These are phyloP conservation scores for Boulengeromyrus knoepffleri DNA, from an alignment of 2,113 vertebrate species.

Conservation along the genomic window DNA sequence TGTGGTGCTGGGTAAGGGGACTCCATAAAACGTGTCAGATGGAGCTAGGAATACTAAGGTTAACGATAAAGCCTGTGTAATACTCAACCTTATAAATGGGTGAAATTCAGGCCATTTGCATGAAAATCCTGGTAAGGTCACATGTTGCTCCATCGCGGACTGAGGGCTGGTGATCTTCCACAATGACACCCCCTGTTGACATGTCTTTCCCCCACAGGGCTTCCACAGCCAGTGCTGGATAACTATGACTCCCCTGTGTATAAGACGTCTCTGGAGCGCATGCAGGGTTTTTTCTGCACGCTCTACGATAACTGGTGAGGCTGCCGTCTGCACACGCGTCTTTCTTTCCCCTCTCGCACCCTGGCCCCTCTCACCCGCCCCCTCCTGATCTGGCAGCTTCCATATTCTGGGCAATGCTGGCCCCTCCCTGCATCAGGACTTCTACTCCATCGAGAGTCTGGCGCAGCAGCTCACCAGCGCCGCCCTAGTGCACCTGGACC, in stretches of 20 bases:
- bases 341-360: background rate
- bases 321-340: background rate
- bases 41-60: background rate
- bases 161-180: background rate
- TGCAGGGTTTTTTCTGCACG: slow-evolving; percentile 86
- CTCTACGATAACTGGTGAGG: slow-evolving; percentile 90
- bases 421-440: slow-evolving; percentile 82
- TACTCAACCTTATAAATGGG: background rate
- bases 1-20: slow-evolving; percentile 75
- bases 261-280: slow-evolving; percentile 75
- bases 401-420: slow-evolving; percentile 80
- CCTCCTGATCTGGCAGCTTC: slow-evolving; percentile 56
- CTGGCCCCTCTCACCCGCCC: background rate
- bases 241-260: slow-evolving; percentile 77
- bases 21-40: background rate
- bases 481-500: slow-evolving; percentile 76
- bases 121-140: background rate
- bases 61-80: background rate
- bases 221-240: slow-evolving; percentile 74
- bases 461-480: slow-evolving; percentile 74
- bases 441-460: slow-evolving; percentile 78
- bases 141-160: background rate
- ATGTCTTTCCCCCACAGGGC: slow-evolving; percentile 55
- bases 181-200: background rate
- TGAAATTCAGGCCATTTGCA: background rate